Evolutionary conservation across 1,140 invertebrate species (phyloP), one percentile per base, ranked within the genome.

Genomic region (Drosophila ambigua): DNA sequence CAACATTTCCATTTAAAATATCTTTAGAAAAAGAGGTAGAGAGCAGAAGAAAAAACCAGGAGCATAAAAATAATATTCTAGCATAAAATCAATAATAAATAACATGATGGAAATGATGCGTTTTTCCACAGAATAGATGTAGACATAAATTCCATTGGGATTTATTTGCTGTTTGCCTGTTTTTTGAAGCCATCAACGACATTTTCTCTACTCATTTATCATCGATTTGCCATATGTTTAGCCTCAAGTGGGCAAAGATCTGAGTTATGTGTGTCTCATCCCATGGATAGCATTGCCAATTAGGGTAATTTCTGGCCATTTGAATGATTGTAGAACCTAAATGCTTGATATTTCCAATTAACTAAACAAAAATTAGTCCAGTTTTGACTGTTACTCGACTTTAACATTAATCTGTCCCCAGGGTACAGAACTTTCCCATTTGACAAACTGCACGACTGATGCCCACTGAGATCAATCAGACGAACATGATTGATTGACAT

Each of bases 51-150:
- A 50, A 54, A 50, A 15, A 9, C 8, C 8, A 31, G 31, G n/a
- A 44, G 39, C 20, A 44, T 11, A 65, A 6, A 55, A 54, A 39
- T 15, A 23, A 66, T 46, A 45, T 60, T 44, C 23, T 35, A 41
- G 57, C 61, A 69, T 65, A 85, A 84, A 84, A 85, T 84, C 77
- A 81, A 84, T 84, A 84, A 77, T 72, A 79, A 69, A 82, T 83
- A 75, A 69, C 62, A 63, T 74, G 75, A 83, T 82, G 79, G 64
- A 78, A 79, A 71, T 63, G 68, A 80, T 85, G 52, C 50, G 44
- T 41, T 46, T 2, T 24, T 48, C 63, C 50, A 61, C 69, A 55
- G 67, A 74, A 78, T 71, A 66, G 69, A 79, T 79, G 79, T 67
- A 81, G 72, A 81, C 62, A 83, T 71, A 74, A 67, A 77, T 85